Evolutionary conservation across 2,797 vertebrate genomes (phyloP), one percentile per base, ranked within the genome.

Genomic region (Lindbergichthys nudifrons): DNA sequence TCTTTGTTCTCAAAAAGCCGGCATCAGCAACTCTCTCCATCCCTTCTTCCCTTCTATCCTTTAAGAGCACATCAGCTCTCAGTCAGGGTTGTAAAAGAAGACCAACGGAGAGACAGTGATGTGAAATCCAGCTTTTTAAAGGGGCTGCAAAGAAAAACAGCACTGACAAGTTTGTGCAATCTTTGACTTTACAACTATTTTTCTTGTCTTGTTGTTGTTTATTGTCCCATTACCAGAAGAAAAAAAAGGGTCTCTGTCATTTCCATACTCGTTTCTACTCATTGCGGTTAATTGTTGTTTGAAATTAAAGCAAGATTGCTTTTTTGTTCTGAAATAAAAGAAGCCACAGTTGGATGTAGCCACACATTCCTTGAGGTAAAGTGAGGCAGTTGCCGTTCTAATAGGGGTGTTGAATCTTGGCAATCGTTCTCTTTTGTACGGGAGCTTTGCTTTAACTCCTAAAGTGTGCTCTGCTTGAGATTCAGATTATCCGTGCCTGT

Each of bases 1-100:
- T 82, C 91, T 93, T 93, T 93, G 89, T 94, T 93, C 90, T 90
- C 72, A 75, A 85, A 86, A 80, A 75, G 83, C 79, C 80, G 70
- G 83, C 86, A 90, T 94, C 93, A 89, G 85, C 87, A 84, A 36
- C 79, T 92, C 77, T 75, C 66, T 70, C 72, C 81, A 82, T 90
- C 84, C 60, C 62, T 51, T 83, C 53, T 66, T 51, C 57, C 21
- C 30, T 52, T 60, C 53, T 73, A 10, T 69, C 63, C 73, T 70
- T 67, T 50, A 43, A 68, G 51, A 79, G 81, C 73, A 62, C 57
- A 60, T 15, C 76, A 60, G 48, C 10, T 10, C 60, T 65, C 36
- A 70, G 69, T 57, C 57, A 47, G 60, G 57, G 67, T 85, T 62
- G 59, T 81, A 69, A 80, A 83, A 86, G 52, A 72, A 65, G 48